Evolutionary conservation across 2,113 vertebrate species (phyloP), one percentile per base, ranked within the genome.

Genomic region (Fregata magnificens): DNA sequence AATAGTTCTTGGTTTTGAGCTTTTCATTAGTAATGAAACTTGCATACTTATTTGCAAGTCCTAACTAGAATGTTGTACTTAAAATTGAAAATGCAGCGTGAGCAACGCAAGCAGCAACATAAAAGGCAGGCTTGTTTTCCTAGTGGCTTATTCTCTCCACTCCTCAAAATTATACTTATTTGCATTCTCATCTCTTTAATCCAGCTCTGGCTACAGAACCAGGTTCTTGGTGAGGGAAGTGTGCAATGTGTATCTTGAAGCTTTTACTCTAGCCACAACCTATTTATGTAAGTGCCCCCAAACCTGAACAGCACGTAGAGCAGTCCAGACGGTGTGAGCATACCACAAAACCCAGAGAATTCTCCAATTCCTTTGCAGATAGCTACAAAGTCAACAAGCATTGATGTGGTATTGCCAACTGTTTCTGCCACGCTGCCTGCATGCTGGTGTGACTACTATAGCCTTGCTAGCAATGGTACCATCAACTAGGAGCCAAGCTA

Each of bases 401-500:
- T 1, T 7, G 44, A 3, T 25, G 90, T 13, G 82, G 73, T 3
- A 7, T 1, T 8, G 28, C 42, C 42, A 17, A 17, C 0, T 20
- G 26, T 3, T 26, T 2, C 16, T 53, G 62, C 73, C 6, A 3
- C 0, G 3, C 61, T 56, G 78, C 44, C 31, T 12, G 10, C 10
- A 1, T 0, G 4, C 1, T 7, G 13, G 1, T 2, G 16, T 0
- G 40, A 2, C 45, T 31, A 3, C 20, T 15, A 25, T 5, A 63
- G 63, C 78, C 65, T 6, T 7, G 38, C 21, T 22, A 42, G 65
- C 80, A 8, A 4, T 0, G 15, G 12, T 5, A 8, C 38, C 7
- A 3, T 2, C 80, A 11, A 0, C 9, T 1, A 9, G 18, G 44
- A 63, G 67, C 76, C 67, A 4, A 16, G 45, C 22, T 45, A 59